phyloP scores from a whole-genome alignment of 2,888 invertebrate genomes.

The Papilio demoleus region DNA sequence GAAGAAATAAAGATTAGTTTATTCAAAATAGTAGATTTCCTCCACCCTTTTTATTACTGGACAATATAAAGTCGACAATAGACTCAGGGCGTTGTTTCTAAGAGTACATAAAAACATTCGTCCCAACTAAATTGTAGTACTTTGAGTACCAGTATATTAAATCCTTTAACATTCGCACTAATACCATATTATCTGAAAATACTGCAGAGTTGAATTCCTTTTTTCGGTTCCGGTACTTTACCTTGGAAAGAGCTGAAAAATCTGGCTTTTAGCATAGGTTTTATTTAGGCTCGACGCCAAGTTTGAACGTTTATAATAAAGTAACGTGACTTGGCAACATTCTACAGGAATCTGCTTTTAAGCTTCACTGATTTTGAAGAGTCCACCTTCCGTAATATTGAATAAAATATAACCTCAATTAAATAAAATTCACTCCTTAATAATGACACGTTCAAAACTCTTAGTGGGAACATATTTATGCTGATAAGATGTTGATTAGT shows the following conservation, averaged over 20 bases:
- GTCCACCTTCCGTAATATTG: conserved; percentile 13
- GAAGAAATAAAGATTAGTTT: too few relatives aligned
- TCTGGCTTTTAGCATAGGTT: conserved; percentile 22
- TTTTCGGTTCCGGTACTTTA: conserved; percentile 15
- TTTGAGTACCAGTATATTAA: not conserved
- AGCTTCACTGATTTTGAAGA: conserved; percentile 31
- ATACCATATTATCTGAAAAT: not conserved
- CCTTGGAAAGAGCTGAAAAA: conserved; percentile 30
- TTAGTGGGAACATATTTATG: too few relatives aligned
- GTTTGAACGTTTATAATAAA: conserved; percentile 35
- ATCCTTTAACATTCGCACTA: not conserved
- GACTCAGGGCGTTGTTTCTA: too few relatives aligned
- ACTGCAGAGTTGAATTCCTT: conserved; percentile 22
- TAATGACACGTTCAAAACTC: too few relatives aligned
- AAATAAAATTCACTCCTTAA: not conserved
- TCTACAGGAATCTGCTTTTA: conserved; percentile 35
- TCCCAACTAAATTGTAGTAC: too few relatives aligned
- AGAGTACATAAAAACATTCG: too few relatives aligned
- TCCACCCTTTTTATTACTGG: too few relatives aligned
- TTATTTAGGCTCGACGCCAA: conserved; percentile 40
- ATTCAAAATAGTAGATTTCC: too few relatives aligned
- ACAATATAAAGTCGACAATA: too few relatives aligned
- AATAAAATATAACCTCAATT: not conserved
- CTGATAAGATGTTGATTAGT: too few relatives aligned
- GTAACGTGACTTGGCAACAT: conserved; percentile 42